Percentiles rank a stretch among this genome's conserved stretches.
Evolutionary conservation across 2,888 invertebrate species (phyloP).

Genomic region (Leptinotarsa haldemani): DNA sequence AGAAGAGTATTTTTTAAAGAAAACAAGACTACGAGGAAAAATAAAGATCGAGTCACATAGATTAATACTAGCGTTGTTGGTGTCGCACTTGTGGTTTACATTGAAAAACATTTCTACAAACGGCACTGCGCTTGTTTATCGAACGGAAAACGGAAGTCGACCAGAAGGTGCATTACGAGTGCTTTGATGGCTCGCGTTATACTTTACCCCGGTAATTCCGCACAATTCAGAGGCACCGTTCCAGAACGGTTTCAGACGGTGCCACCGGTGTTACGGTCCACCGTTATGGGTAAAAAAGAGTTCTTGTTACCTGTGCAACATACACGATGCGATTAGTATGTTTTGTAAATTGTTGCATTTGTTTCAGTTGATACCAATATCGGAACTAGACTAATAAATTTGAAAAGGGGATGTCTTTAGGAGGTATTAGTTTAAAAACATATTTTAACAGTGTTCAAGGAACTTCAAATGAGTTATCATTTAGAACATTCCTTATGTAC

Average conservation of each 20-base stretch:
- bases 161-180: conserved; percentile 18
- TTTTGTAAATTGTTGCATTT: no score
- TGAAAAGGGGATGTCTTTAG: no score
- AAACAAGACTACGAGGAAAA: no score
- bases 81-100: conserved; percentile 1
- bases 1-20: no score
- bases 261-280: conserved; percentile 20
- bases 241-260: conserved; percentile 7
- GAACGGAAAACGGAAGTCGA: conserved; percentile 11
- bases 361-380: no score
- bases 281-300: conserved; percentile 14
- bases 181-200: conserved; percentile 6
- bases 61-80: background rate
- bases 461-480: no score
- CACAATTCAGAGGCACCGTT: conserved; percentile 5
- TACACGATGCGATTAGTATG: background rate
- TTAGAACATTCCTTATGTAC: no score
- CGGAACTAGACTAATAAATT: no score
- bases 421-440: no score
- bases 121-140: conserved; percentile 11
- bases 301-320: background rate
- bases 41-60: no score
- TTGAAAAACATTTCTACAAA: conserved; percentile 11
- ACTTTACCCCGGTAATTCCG: conserved; percentile 8
- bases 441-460: no score